These are phyloP conservation scores for Sylvilagus floridanus DNA, from an alignment of 2,797 vertebrate genomes.

Conservation along the genomic window DNA sequence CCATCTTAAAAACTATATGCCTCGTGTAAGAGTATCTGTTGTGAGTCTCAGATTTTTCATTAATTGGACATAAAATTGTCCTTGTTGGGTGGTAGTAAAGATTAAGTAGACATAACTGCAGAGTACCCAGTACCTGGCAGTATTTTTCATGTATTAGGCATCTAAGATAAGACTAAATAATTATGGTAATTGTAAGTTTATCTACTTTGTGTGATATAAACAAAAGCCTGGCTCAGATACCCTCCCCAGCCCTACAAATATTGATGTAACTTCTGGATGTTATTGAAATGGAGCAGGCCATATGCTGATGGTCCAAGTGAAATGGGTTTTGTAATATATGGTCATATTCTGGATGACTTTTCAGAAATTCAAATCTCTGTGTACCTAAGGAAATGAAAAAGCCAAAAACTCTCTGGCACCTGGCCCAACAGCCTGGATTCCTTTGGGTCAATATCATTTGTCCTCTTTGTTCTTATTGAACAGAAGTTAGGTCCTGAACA, in stretches of 20 bases:
- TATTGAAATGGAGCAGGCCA: not conserved
- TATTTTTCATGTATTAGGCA: not conserved
- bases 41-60: not conserved
- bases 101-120: not conserved
- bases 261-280: not conserved
- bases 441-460: not conserved
- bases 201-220: constrained; percentile 15
- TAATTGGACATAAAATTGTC: not conserved
- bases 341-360: constrained; percentile 34
- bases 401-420: constrained; percentile 6
- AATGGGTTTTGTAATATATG: constrained; percentile 34
- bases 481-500: not conserved
- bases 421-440: not conserved
- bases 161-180: not conserved
- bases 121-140: not conserved
- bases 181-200: not conserved
- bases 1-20: not conserved
- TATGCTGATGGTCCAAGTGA: not conserved
- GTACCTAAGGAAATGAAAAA: constrained; percentile 23
- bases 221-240: not conserved
- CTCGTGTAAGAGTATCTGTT: not conserved
- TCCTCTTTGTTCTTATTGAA: constrained; percentile 16
- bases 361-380: constrained; percentile 52
- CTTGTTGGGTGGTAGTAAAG: constrained; percentile 1
- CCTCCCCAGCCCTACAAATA: not conserved